Conservation (phyloP, 2,888 invertebrate species). For the Theretra japonica region DNA sequence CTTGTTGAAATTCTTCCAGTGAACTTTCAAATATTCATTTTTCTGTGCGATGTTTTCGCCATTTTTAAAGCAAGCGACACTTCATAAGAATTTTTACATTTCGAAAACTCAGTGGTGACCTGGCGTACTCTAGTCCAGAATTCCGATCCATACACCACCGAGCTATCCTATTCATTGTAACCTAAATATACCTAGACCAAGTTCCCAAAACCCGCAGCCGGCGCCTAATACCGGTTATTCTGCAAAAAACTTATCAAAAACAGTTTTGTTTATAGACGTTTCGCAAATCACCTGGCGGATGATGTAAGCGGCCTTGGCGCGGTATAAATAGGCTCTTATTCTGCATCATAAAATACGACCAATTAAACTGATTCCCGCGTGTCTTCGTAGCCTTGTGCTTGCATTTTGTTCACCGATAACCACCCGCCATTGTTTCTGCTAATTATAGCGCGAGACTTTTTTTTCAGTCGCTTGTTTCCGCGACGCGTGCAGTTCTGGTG, state of each 20-base stretch:
- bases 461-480: background rate
- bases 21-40: too few species aligned
- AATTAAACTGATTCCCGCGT: constrained; percentile 34
- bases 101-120: too few species aligned
- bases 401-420: constrained; percentile 47
- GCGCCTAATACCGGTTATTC: background rate
- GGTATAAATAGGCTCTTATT: constrained; percentile 39
- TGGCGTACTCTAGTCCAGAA: too few species aligned
- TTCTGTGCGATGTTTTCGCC: too few species aligned
- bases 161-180: too few species aligned
- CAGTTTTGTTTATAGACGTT: constrained; percentile 27
- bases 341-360: constrained; percentile 39
- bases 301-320: constrained; percentile 41
- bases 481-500: background rate
- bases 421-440: constrained; percentile 18
- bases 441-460: background rate
- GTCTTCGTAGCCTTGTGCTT: constrained; percentile 33
- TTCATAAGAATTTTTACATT: too few species aligned
- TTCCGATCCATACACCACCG: too few species aligned
- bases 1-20: too few species aligned
- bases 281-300: constrained; percentile 31
- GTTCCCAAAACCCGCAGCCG: background rate
- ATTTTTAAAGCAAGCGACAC: too few species aligned
- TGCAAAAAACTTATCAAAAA: constrained; percentile 14
- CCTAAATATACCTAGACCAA: too few species aligned